A percentile compares a stretch with the other conserved stretches of the same genome.
Evolutionary conservation across 2,888 invertebrate genomes (phyloP).

Genomic region (Caenorhabditis japonica): DNA sequence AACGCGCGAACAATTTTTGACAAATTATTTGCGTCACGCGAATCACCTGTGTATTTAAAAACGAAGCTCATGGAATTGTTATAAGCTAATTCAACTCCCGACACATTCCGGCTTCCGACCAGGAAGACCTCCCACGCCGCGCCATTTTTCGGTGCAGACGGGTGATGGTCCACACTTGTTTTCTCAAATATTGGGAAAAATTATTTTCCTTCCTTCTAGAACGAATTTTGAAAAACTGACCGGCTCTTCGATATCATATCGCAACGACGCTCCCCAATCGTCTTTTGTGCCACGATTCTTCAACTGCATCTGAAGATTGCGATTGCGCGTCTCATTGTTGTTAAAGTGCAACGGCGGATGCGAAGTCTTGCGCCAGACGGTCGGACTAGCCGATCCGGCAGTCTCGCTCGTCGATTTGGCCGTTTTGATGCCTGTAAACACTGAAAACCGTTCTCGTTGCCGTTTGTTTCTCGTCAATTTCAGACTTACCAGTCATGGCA

Average conservation of each 20-base stretch:
- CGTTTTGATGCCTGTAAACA: slow-evolving; percentile 36
- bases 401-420: slow-evolving; percentile 28
- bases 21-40: too few species aligned
- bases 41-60: too few species aligned
- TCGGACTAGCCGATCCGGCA: slow-evolving; percentile 36
- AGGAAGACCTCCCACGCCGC: too few species aligned
- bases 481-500: slow-evolving; percentile 34
- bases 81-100: too few species aligned
- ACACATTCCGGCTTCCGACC: too few species aligned
- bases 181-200: too few species aligned
- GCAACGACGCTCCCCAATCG: slow-evolving; percentile 54
- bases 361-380: slow-evolving; percentile 60
- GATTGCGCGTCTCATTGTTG: slow-evolving; percentile 47
- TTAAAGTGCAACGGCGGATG: slow-evolving; percentile 58
- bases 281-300: slow-evolving; percentile 54
- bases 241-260: slow-evolving; percentile 49
- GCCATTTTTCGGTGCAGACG: too few species aligned
- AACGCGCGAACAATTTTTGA: too few species aligned
- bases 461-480: neutral
- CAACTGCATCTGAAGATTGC: slow-evolving; percentile 48
- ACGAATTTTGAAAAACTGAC: too few species aligned
- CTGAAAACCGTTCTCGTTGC: slow-evolving; percentile 3
- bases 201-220: too few species aligned
- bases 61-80: too few species aligned
- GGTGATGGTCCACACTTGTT: too few species aligned